Evolutionary conservation across 2,888 invertebrate species (phyloP), one percentile per base, ranked within the genome.

Genomic region (Limnephilus rhombicus): DNA sequence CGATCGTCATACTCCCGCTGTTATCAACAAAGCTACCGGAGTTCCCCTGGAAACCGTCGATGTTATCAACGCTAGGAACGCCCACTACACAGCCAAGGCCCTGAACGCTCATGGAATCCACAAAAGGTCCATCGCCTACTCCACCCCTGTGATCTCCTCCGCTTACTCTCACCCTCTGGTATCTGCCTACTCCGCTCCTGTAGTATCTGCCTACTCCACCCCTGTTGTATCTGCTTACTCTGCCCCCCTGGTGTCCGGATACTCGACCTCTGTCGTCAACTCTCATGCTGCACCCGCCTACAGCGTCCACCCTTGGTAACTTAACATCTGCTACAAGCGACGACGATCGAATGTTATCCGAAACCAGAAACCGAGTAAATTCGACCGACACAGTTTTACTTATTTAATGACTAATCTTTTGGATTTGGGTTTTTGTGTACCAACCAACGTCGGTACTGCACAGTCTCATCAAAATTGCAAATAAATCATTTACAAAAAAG

Each of bases 21-120:
- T 96, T 93, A 95, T 96, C 94, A 95, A 96, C 95, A 96, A 96
- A 94, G 95, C 95, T 83, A 96, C 95, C 94, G 96, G 96, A 94
- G 96, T 96, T 93, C 96, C 96, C 37, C 95, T 96, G 91, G 96
- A 96, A 94, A 96, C 96, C 94, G 95, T 96, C 18, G 96, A 96
- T 93, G 96, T 96, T 94, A 95, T 96, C 95, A 95, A 95, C 94
- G 95, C 96, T 88, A 96, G 96, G 93, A 95, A 95, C 93, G 94
- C 96, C 94, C 96, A 96, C 94, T 95, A 95, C 94, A 96, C 96
- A 94, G 96, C 96, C 94, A 96, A 96, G 94, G 95, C 95, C 91
- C 94, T 96, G 94, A 96, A 96, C 49, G 94, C 94, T 81, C 92
- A 94, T 85, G 95, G 95, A 90, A 91, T 92, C 90, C 89, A 93